These are phyloP conservation scores for Nothoprocta pentlandii DNA, from an alignment of 2,113 vertebrate species.

Conservation along the genomic window DNA sequence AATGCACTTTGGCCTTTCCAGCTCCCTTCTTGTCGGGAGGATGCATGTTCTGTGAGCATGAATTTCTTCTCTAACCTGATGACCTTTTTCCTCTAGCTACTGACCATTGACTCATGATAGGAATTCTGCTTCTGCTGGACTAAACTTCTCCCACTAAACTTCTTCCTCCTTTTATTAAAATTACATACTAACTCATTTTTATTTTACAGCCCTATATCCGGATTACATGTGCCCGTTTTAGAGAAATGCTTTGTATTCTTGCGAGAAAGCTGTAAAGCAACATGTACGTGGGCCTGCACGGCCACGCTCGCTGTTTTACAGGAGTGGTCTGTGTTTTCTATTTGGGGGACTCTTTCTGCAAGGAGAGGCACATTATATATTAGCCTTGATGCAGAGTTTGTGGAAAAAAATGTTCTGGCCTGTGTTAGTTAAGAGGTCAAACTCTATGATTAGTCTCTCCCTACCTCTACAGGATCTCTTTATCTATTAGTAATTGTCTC, in stretches of 20 bases:
- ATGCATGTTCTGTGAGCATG: slow-evolving; percentile 78
- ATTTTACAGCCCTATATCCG: slow-evolving; percentile 75
- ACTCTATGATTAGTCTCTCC: neutral
- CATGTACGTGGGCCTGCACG: slow-evolving; percentile 11
- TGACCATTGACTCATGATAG: slow-evolving; percentile 69
- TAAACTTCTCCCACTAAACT: slow-evolving; percentile 72
- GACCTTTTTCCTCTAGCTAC: slow-evolving; percentile 76
- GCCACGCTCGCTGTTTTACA: slow-evolving; percentile 9
- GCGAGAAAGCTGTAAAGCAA: neutral
- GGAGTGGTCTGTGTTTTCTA: neutral
- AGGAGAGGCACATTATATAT: neutral
- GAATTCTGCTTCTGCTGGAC: slow-evolving; percentile 74
- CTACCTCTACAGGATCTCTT: neutral
- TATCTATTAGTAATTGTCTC: neutral
- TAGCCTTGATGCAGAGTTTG: neutral
- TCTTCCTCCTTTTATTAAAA: slow-evolving; percentile 76
- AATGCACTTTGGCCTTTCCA: neutral
- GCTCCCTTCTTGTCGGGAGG: neutral
- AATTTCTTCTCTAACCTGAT: neutral
- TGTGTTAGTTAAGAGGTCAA: neutral
- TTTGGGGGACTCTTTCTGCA: neutral
- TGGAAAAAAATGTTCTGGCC: neutral
- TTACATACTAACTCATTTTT: slow-evolving; percentile 68
- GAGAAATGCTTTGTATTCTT: neutral
- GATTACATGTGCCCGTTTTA: slow-evolving; percentile 59